Evolutionary conservation across 2,888 invertebrate species (phyloP), one percentile per base, ranked within the genome.

Genomic region (Mylabris sibirica): DNA sequence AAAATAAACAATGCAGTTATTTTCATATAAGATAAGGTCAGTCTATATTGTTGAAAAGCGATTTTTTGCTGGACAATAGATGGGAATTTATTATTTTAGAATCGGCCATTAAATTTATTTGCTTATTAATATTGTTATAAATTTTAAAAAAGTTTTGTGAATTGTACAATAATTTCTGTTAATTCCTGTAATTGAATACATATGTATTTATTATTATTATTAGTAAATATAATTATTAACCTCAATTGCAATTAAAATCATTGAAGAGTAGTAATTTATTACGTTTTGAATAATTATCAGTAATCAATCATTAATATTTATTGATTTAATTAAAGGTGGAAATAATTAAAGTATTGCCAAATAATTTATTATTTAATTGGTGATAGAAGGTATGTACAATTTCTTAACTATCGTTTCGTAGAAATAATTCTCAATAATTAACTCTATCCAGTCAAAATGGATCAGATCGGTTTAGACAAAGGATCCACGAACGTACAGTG

Each of bases 161-260:
- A 53, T 53, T 53, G 11, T 22, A 22, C 22, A 3, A 20, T 53
- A 53, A 53, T 22, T 22, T 3, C 12, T 22, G 11, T 11, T 22
- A 53, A 53, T 22, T 53, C 11, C 3, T 22, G 11, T 53, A 53
- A 22, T 22, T 53, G 22, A 20, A 17, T 53, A 53, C 53, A 53
- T 53, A 53, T 49, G 49, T 20, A 8, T 49, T 20, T 49, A 49
- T 20, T 41, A 41, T 41, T 41, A 41, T 41, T 41, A 41, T n/a
- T 20, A n/a, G n/a, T n/a, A n/a, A n/a, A n/a, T n/a, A 49, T 20
- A 17, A 20, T 49, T 17, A 49, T 20, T 20, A 53, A 53, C 12
- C 22, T 22, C 20, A 22, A 53, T 5, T 11, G 11, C 22, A 53
- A 53, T 53, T 22, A 12, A 22, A 53, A 6, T 53, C 22, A 53